Percentiles rank a stretch among this genome's conserved stretches.
These are phyloP conservation scores for Barbus barbus DNA, from an alignment of 2,113 vertebrate species.

Conservation along the genomic window DNA sequence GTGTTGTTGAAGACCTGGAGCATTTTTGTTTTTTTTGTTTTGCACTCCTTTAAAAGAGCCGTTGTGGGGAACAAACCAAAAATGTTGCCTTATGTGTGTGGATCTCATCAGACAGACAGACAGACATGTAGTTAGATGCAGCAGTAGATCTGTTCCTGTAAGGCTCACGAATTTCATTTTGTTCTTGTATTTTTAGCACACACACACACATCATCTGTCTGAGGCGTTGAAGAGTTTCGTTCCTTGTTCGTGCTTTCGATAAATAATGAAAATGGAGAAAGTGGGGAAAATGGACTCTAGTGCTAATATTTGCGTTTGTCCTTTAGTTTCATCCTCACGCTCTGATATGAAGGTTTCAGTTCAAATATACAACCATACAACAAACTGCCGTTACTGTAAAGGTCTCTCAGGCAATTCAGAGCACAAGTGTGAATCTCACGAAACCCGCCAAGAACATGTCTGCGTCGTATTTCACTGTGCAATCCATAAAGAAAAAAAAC, in stretches of 20 bases:
- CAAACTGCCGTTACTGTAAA: slow-evolving; percentile 74
- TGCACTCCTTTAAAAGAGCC: slow-evolving; percentile 73
- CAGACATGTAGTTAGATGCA: no score
- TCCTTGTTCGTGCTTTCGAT: slow-evolving; percentile 10
- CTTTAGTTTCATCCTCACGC: slow-evolving; percentile 10
- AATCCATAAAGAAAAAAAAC: not conserved
- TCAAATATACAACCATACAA: slow-evolving; percentile 64
- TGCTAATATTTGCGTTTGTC: slow-evolving; percentile 41
- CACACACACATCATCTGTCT: slow-evolving; percentile 4
- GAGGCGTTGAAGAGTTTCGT: not conserved
- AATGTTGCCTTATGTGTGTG: slow-evolving; percentile 80
- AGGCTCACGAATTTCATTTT: slow-evolving; percentile 34
- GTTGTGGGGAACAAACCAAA: slow-evolving; percentile 80
- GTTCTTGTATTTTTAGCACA: slow-evolving; percentile 18
- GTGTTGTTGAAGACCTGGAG: slow-evolving; percentile 65
- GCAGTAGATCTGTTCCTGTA: slow-evolving; percentile 20
- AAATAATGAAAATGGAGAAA: not conserved
- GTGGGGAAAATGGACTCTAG: slow-evolving; percentile 9
- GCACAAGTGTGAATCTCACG: slow-evolving; percentile 69
- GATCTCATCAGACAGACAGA: slow-evolving; percentile 57
- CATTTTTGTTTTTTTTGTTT: slow-evolving; percentile 60
- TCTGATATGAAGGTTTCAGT: slow-evolving; percentile 42
- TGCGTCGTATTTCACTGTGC: not conserved
- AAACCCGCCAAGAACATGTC: not conserved
- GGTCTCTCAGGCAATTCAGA: slow-evolving; percentile 73